Evolutionary conservation across 37 sponge, comb jelly and placozoan species (phyloP).

Genomic region (Hexactinellida sp.): DNA sequence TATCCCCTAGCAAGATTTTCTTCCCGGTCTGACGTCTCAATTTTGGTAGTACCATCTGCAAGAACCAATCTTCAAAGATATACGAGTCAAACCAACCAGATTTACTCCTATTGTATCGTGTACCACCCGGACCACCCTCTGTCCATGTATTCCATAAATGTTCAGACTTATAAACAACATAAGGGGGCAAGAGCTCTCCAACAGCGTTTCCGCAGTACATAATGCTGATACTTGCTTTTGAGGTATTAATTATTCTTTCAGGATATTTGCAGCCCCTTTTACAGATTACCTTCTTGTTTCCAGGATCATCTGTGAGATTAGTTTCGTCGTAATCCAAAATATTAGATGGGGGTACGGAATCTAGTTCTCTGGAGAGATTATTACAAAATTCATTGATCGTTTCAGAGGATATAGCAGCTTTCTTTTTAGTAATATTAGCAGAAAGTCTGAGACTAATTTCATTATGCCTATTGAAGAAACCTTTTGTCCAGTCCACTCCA

Average conservation of each 20-base stretch:
- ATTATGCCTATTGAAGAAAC: not conserved
- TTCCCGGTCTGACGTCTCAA: not conserved
- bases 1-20: not conserved
- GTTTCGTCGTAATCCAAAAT: not conserved
- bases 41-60: not conserved
- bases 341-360: not conserved
- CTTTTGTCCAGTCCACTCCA: not conserved
- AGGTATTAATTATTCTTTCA: not conserved
- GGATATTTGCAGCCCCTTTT: not conserved
- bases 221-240: not conserved
- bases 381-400: not conserved
- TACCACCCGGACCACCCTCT: not conserved
- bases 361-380: not conserved
- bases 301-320: not conserved
- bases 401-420: not conserved
- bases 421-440: not conserved
- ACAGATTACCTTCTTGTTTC: not conserved
- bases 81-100: not conserved
- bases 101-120: not conserved
- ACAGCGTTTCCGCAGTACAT: not conserved
- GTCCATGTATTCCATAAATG: not conserved
- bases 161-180: not conserved
- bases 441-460: not conserved
- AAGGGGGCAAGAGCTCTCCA: not conserved
- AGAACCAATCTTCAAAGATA: not conserved